These are phyloP conservation scores for Acanthis flammea DNA, from an alignment of 2,797 vertebrate genomes.

Conservation along the genomic window DNA sequence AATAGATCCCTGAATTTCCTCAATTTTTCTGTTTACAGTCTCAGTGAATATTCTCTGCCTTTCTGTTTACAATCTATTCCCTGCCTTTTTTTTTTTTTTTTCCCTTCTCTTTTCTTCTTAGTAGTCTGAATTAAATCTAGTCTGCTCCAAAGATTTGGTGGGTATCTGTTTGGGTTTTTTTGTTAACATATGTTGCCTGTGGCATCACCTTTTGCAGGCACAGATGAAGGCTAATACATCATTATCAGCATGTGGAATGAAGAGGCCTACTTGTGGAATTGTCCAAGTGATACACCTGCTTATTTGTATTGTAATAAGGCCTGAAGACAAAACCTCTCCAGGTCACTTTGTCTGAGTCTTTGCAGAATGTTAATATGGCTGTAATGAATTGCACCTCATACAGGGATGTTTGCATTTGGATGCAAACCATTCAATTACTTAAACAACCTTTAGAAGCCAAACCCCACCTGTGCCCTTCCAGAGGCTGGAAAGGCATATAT, in stretches of 20 bases:
- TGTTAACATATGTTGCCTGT: neutral
- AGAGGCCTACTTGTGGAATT: neutral
- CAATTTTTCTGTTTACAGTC: neutral
- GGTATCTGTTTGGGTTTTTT: fast-evolving
- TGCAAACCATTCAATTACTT: neutral
- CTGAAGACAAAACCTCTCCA: slow-evolving; percentile 3
- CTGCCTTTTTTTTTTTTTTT: neutral
- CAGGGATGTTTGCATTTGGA: neutral
- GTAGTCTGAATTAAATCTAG: neutral
- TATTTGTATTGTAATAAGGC: slow-evolving; percentile 19
- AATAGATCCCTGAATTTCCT: neutral
- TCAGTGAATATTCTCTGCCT: neutral
- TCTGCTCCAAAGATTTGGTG: neutral
- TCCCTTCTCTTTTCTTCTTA: neutral
- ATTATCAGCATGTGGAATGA: neutral
- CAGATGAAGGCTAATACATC: neutral
- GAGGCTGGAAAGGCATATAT: too few relatives aligned
- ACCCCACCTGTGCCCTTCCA: neutral
- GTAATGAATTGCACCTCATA: neutral
- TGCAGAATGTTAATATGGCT: slow-evolving; percentile 29
- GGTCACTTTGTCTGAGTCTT: slow-evolving; percentile 28
- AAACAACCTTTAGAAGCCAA: neutral
- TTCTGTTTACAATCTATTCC: neutral
- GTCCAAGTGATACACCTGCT: neutral
- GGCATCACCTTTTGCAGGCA: neutral